Conservation (phyloP, 2,888 invertebrate species). For the Agrochola litura region DNA sequence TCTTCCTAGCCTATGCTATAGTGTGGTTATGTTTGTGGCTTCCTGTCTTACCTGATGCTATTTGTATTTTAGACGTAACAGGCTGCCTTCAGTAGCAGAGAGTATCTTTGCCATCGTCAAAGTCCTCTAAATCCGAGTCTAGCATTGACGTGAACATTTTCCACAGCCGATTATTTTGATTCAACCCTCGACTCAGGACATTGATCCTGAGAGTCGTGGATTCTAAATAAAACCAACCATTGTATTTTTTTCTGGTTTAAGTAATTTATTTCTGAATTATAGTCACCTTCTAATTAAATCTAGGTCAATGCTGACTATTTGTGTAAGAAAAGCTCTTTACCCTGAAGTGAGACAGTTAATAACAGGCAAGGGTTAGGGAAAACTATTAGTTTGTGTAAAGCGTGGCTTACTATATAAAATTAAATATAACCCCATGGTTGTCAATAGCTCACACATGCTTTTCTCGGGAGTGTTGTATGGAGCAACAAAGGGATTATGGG, state of each 20-base stretch:
- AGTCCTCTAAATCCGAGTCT: no score
- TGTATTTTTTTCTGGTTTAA: neutral
- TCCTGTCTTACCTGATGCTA: neutral
- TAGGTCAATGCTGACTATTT: neutral
- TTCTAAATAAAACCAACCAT: neutral
- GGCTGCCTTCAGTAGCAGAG: no score
- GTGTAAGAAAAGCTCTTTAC: neutral
- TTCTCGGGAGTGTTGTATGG: conserved; percentile 34
- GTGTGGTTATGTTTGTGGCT: neutral
- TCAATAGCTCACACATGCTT: conserved; percentile 30
- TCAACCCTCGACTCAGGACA: neutral
- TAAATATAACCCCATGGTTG: conserved; percentile 13
- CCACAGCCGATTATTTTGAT: neutral
- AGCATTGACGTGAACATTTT: neutral
- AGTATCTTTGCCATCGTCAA: no score
- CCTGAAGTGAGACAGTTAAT: no score
- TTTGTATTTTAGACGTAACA: neutral
- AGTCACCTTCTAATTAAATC: no score
- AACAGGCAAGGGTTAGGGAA: neutral
- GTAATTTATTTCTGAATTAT: neutral
- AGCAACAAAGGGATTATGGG: conserved; percentile 18
- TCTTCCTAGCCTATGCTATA: conserved; percentile 10
- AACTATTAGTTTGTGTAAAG: conserved; percentile 1
- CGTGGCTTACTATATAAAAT: neutral
- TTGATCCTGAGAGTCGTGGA: neutral